phyloP scores from a whole-genome alignment of 2,113 vertebrate species.

The Pipra filicauda region DNA sequence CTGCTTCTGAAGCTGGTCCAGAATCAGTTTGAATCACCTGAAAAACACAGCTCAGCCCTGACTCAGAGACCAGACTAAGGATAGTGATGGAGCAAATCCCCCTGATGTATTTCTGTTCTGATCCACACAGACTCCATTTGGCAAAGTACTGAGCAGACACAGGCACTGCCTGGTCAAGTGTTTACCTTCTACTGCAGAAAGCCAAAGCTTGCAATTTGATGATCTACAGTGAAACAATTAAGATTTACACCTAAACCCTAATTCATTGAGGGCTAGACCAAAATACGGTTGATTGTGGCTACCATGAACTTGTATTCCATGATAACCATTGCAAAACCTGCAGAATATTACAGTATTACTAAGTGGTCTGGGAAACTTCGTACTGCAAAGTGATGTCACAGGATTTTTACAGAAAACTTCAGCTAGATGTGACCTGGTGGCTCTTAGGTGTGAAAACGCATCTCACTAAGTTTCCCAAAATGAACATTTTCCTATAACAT shows the following conservation, averaged over 20 bases:
- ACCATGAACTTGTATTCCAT: neutral
- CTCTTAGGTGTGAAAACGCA: neutral
- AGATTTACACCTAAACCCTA: neutral
- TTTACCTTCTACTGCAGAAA: neutral
- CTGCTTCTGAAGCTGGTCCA: neutral
- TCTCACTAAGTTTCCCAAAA: neutral
- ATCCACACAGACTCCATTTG: neutral
- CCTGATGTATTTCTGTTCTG: neutral
- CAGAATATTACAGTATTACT: neutral
- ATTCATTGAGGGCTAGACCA: neutral
- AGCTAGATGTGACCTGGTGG: neutral
- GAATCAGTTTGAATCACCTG: neutral
- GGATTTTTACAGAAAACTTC: neutral
- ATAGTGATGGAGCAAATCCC: neutral
- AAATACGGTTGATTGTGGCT: neutral
- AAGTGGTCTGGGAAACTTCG: neutral
- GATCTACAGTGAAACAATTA: neutral
- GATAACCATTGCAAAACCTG: neutral
- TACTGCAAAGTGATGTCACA: neutral
- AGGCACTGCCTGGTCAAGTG: neutral
- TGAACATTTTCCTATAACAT: neutral
- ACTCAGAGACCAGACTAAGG: neutral
- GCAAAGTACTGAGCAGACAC: neutral
- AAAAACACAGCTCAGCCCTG: neutral
- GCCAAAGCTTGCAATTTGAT: neutral